phyloP scores from a whole-genome alignment of 2,797 vertebrate species.

The Pangasius larnaudii region DNA sequence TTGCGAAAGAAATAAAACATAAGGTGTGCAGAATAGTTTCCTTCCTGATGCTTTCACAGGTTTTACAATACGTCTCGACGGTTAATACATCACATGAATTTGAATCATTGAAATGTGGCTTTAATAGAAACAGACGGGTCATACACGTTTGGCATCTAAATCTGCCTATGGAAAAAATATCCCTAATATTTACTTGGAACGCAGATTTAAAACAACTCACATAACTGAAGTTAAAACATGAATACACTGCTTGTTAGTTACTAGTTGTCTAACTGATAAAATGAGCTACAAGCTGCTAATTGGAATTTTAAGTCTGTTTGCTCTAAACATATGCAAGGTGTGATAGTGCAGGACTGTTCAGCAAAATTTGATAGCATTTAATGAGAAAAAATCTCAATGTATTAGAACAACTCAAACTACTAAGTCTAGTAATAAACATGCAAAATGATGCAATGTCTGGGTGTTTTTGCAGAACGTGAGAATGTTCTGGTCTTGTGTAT shows the following conservation, averaged over 20 bases:
- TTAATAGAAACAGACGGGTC: background rate
- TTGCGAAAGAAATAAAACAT: conserved; percentile 32
- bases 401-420: background rate
- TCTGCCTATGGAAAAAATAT: background rate
- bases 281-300: background rate
- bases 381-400: background rate
- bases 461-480: background rate
- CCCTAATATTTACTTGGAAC: background rate
- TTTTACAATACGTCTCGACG: conserved; percentile 12
- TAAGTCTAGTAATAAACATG: too few species aligned
- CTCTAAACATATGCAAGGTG: background rate
- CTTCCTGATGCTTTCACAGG: background rate
- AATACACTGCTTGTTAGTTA: too few species aligned
- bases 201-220: background rate
- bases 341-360: background rate
- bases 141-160: background rate
- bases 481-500: background rate
- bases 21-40: conserved; percentile 18
- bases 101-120: background rate
- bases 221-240: background rate
- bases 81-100: background rate
- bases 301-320: background rate
- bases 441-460: background rate
- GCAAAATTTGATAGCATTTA: background rate
- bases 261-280: background rate